Percentiles rank a stretch among this genome's conserved stretches.
Evolutionary conservation across 2,888 invertebrate genomes (phyloP).

Genomic region (Nephrotoma flavescens): DNA sequence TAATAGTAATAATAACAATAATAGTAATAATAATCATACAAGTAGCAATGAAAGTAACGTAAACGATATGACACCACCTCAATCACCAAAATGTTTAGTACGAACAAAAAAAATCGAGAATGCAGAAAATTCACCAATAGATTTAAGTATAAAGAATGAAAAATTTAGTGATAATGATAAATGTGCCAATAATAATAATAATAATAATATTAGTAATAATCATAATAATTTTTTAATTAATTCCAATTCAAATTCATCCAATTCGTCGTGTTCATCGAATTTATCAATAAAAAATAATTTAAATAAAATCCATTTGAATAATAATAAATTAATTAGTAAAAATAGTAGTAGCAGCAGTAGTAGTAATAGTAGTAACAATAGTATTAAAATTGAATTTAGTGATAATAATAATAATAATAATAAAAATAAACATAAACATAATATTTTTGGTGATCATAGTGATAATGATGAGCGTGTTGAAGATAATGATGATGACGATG

Average conservation of each 20-base stretch:
- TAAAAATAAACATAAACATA: not conserved
- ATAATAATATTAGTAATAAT: not conserved
- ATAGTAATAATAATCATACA: not conserved
- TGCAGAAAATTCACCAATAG: slow-evolving; percentile 41
- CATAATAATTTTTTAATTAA: not conserved
- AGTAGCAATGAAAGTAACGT: slow-evolving; percentile 10
- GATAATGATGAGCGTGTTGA: slow-evolving; percentile 17
- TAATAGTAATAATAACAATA: not conserved
- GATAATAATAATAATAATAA: not conserved
- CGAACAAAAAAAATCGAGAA: slow-evolving; percentile 6
- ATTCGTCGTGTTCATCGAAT: slow-evolving; percentile 1
- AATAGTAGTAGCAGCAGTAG: not conserved
- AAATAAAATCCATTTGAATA: not conserved
- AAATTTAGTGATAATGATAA: slow-evolving; percentile 32
- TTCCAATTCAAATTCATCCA: not conserved
- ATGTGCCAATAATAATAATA: slow-evolving; percentile 7
- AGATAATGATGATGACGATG: slow-evolving; percentile 36
- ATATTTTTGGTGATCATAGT: not conserved
- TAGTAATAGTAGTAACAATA: not conserved
- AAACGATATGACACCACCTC: slow-evolving; percentile 40
- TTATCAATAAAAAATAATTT: slow-evolving; percentile 1
- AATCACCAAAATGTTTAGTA: slow-evolving; percentile 24
- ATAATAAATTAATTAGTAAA: not conserved
- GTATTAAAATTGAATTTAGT: not conserved
- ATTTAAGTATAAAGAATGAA: slow-evolving; percentile 56